Evolutionary conservation across 2,113 vertebrate species (phyloP).

Genomic region (mouse (Mus musculus)): GRCm39 chr8:94637501-94638000

Average conservation of each 20-base stretch:
- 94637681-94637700: not conserved
- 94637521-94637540: not conserved
- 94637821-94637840: not conserved
- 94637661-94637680: constrained; percentile 25
- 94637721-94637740: not conserved
- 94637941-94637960: not conserved
- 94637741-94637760: not conserved
- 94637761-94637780: not conserved
- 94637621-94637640: constrained; percentile 29
- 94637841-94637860: not conserved
- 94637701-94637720: not conserved
- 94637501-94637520: not conserved
- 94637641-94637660: not conserved
- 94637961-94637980: not conserved
- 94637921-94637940: not conserved
- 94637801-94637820: not conserved
- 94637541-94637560: not conserved
- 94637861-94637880: not conserved
- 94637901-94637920: not conserved
- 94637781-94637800: not conserved
- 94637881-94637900: not conserved
- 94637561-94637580: not conserved
- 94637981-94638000: not conserved
- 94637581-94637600: not conserved
- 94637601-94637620: constrained; percentile 8